Conservation (phyloP, 2,797 vertebrate species). For the Morelia viridis region DNA sequence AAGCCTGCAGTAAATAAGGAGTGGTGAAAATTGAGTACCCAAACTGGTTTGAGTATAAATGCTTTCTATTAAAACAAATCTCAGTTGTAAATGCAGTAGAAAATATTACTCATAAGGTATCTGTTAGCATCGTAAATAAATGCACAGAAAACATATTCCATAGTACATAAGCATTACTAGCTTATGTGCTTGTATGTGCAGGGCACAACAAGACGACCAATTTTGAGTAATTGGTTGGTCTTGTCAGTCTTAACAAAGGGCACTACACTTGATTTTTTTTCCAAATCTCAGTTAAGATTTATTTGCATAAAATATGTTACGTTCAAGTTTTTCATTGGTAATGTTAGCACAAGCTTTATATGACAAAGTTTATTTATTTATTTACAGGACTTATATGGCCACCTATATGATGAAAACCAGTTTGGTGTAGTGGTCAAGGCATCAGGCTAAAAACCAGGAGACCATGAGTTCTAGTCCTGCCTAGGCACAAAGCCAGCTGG, state of each 20-base stretch:
- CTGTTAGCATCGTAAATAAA: background rate
- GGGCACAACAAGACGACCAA: background rate
- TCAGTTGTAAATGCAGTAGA: background rate
- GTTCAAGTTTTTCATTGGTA: constrained; percentile 2
- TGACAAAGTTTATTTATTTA: background rate
- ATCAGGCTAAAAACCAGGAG: too few relatives aligned
- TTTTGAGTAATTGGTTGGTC: background rate
- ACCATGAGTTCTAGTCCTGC: too few relatives aligned
- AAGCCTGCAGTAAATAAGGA: background rate
- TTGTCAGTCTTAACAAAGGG: background rate
- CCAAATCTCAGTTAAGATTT: background rate
- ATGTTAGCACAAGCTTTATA: background rate
- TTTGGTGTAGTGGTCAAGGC: too few relatives aligned
- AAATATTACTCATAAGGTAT: background rate
- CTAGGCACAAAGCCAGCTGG: too few relatives aligned
- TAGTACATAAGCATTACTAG: background rate
- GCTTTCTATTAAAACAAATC: background rate
- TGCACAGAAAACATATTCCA: background rate
- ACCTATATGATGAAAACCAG: background rate
- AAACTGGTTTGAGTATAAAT: background rate
- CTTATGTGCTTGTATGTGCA: background rate
- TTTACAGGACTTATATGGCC: background rate
- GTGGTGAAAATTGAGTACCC: background rate
- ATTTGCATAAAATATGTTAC: constrained; percentile 9
- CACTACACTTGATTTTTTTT: background rate